phyloP scores from a whole-genome alignment of 2,797 vertebrate genomes.

The Semaprochilodus insignis region DNA sequence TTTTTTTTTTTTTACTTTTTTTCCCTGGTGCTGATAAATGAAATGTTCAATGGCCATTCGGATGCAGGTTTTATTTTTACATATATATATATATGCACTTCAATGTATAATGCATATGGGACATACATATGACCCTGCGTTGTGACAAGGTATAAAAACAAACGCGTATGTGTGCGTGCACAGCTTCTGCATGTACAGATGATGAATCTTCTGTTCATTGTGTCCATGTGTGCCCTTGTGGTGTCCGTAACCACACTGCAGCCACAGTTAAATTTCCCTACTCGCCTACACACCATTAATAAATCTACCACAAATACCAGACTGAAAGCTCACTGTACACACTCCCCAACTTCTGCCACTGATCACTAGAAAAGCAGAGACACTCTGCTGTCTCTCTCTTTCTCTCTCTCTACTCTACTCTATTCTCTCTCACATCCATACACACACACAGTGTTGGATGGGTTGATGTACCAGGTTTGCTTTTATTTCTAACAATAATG shows the following conservation, averaged over 20 bases:
- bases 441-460: neutral
- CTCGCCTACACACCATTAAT: conserved; percentile 52
- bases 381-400: neutral
- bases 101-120: neutral
- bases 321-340: conserved; percentile 47
- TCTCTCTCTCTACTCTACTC: neutral
- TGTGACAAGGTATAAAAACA: conserved; percentile 6
- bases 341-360: conserved; percentile 42
- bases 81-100: neutral
- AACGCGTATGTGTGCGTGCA: neutral
- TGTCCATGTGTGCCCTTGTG: conserved; percentile 51
- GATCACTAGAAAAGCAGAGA: conserved; percentile 22
- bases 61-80: too few relatives aligned
- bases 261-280: conserved; percentile 51
- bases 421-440: neutral
- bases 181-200: conserved; percentile 24
- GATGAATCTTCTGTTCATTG: conserved; percentile 45
- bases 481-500: conserved; percentile 5
- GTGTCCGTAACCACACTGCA: conserved; percentile 40
- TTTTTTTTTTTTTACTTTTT: too few relatives aligned
- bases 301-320: conserved; percentile 50
- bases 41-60: too few relatives aligned
- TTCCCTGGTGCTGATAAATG: too few relatives aligned
- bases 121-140: neutral
- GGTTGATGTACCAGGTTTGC: neutral